A percentile compares a stretch with the other conserved stretches of the same genome.
phyloP scores from a whole-genome alignment of 2,797 vertebrate species.

The Micromesistius poutassou region DNA sequence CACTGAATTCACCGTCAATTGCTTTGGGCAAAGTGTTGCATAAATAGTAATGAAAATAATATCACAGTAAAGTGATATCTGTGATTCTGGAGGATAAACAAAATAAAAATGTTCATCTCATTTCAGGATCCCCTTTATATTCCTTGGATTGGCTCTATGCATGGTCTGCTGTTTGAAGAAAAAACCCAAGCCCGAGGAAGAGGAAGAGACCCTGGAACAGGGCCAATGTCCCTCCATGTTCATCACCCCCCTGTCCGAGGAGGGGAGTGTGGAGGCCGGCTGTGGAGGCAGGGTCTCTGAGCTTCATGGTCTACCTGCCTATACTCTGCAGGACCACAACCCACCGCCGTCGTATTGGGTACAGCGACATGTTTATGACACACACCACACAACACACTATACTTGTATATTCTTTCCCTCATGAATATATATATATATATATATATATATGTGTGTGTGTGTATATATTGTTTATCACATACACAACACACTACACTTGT shows the following conservation, averaged over 20 bases:
- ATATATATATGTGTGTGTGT: too few relatives aligned
- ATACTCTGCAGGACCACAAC: conserved; percentile 3
- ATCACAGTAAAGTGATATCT: too few relatives aligned
- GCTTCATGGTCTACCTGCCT: conserved; percentile 16
- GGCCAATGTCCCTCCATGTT: conserved; percentile 24
- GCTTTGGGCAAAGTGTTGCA: neutral
- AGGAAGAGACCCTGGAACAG: neutral
- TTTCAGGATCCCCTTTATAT: conserved; percentile 37
- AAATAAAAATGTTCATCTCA: conserved; percentile 1
- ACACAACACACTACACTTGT: too few relatives aligned
- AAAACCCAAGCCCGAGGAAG: neutral
- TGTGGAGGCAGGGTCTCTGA: neutral
- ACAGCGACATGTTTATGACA: neutral
- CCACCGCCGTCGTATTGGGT: conserved; percentile 46
- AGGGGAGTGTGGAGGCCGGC: conserved; percentile 4
- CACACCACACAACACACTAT: neutral
- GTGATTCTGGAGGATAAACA: too few relatives aligned
- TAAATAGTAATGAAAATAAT: too few relatives aligned
- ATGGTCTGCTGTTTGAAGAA: conserved; percentile 40
- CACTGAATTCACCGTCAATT: neutral
- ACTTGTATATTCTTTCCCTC: neutral
- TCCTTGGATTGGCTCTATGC: conserved; percentile 5
- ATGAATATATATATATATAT: too few relatives aligned
- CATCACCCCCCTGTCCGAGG: conserved; percentile 39
- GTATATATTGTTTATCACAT: too few relatives aligned